Conservation (phyloP, 2,888 invertebrate species). For the Stenichneumon culpator region DNA sequence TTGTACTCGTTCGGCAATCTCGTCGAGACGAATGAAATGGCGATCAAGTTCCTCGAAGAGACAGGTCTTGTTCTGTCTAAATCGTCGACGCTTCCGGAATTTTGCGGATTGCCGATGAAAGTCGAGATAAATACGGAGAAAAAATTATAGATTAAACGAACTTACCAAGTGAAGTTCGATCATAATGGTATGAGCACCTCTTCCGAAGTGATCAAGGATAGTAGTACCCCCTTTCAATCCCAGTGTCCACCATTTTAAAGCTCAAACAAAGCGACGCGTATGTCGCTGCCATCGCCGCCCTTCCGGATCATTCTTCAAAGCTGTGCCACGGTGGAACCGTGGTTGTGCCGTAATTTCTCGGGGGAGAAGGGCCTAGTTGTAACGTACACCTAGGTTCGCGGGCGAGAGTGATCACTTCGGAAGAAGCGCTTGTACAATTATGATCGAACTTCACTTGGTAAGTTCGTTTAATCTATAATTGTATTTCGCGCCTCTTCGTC, state of each 20-base stretch:
- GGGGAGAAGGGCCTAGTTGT: neutral
- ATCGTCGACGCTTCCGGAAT: neutral
- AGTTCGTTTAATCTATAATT: conserved; percentile 66
- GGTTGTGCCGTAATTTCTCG: neutral
- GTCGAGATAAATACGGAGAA: too few relatives aligned
- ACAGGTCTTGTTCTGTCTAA: neutral
- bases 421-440: conserved; percentile 65
- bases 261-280: neutral
- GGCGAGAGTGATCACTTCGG: conserved; percentile 62
- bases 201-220: neutral
- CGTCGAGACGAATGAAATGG: conserved; percentile 20
- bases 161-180: neutral
- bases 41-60: conserved; percentile 38
- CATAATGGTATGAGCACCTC: conserved; percentile 3
- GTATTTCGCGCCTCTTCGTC: conserved; percentile 64
- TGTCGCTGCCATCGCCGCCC: neutral
- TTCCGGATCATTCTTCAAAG: conserved; percentile 4
- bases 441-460: conserved; percentile 62
- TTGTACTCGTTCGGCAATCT: conserved; percentile 37
- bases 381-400: neutral
- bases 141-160: neutral
- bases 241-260: neutral
- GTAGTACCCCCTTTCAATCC: neutral
- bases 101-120: too few relatives aligned
- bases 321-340: too few relatives aligned